Evolutionary conservation across 2,113 vertebrate genomes (phyloP).

Genomic region (Mesocricetus auratus): DNA sequence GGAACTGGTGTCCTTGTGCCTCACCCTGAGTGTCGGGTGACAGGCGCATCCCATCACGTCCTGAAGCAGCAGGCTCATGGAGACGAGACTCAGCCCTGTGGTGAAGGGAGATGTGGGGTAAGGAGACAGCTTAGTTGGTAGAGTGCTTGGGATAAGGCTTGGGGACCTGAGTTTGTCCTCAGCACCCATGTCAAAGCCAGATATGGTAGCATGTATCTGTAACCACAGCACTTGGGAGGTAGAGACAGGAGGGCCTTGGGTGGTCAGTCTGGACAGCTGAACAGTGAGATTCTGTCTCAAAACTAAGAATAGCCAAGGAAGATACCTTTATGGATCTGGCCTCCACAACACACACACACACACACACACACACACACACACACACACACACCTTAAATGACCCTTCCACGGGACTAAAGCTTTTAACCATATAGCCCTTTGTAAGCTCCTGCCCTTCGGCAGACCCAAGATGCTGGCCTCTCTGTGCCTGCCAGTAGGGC

Average conservation of each 20-base stretch:
- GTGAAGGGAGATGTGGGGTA: neutral
- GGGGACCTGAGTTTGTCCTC: neutral
- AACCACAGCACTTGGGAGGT: neutral
- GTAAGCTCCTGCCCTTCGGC: fast-evolving
- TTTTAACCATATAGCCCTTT: neutral
- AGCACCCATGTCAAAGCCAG: neutral
- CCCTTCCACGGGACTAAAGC: neutral
- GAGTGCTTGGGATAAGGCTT: neutral
- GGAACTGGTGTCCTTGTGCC: neutral
- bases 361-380: too few relatives aligned
- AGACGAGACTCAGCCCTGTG: neutral
- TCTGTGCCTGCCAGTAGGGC: neutral
- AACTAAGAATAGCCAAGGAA: neutral
- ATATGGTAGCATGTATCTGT: too few relatives aligned
- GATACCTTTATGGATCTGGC: neutral
- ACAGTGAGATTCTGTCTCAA: neutral
- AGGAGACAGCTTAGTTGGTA: neutral
- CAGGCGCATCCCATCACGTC: too few relatives aligned
- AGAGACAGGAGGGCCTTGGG: neutral
- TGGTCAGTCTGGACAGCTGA: neutral
- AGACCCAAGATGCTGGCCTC: neutral
- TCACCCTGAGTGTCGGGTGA: neutral
- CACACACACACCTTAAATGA: neutral
- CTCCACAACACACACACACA: neutral
- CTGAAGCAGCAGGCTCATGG: neutral